A percentile compares a stretch with the other conserved stretches of the same genome.
These are phyloP conservation scores for Cephalopholis sonnerati DNA, from an alignment of 2,113 vertebrate genomes.

Conservation along the genomic window DNA sequence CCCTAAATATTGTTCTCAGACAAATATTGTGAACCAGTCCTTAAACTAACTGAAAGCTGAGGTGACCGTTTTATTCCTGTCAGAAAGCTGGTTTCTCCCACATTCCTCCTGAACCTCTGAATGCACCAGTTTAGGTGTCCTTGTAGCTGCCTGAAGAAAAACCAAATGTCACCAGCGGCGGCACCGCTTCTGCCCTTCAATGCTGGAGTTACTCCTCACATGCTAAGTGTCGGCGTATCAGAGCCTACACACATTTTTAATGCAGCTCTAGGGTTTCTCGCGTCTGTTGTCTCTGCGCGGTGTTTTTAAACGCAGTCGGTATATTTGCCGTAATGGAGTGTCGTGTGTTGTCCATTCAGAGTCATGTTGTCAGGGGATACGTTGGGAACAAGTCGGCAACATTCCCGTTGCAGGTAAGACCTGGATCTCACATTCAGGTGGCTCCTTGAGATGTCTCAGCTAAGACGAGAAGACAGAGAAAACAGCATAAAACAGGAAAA, in stretches of 20 bases:
- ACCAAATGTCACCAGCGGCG: slow-evolving; percentile 17
- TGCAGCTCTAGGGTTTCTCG: neutral
- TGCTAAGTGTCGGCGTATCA: slow-evolving; percentile 21
- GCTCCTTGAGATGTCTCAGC: neutral
- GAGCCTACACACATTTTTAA: neutral
- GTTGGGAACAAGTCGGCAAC: slow-evolving; percentile 96
- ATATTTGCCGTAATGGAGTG: slow-evolving; percentile 81
- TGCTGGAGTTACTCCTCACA: slow-evolving; percentile 33
- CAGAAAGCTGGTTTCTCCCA: neutral
- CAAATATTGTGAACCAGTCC: no score
- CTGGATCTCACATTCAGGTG: neutral
- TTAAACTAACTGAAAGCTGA: neutral
- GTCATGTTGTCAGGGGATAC: slow-evolving; percentile 97
- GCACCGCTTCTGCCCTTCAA: slow-evolving; percentile 34
- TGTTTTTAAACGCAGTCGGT: slow-evolving; percentile 14
- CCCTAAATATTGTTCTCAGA: no score
- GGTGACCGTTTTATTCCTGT: neutral
- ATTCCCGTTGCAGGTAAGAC: slow-evolving; percentile 92
- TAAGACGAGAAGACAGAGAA: no score
- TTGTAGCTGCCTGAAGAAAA: slow-evolving; percentile 58
- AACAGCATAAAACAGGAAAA: neutral
- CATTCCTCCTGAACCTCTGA: neutral
- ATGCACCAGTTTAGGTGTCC: slow-evolving; percentile 64
- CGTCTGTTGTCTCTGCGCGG: neutral
- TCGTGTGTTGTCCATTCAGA: slow-evolving; percentile 95